Evolutionary conservation across 2,888 invertebrate species (phyloP).

Genomic region (Drosophila imparisetae): DNA sequence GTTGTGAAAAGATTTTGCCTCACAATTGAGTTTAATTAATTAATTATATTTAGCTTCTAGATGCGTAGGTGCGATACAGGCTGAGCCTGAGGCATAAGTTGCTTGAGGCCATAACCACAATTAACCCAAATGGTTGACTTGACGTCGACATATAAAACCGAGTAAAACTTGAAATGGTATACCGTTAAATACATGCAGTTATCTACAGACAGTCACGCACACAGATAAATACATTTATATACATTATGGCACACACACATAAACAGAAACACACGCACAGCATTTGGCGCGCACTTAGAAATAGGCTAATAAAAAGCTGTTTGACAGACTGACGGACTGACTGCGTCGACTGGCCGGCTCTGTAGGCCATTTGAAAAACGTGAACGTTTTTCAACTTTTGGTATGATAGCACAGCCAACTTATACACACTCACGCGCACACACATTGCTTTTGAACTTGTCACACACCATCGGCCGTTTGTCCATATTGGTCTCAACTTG

Average conservation of each 20-base stretch:
- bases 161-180: slow-evolving; percentile 63
- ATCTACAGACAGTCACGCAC: slow-evolving; percentile 40
- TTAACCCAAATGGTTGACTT: slow-evolving; percentile 48
- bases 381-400: slow-evolving; percentile 43
- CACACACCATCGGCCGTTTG: slow-evolving; percentile 66
- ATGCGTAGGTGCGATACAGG: slow-evolving; percentile 50
- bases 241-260: slow-evolving; percentile 11
- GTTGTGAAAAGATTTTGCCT: background rate
- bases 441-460: slow-evolving; percentile 67
- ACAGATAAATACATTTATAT: slow-evolving; percentile 12
- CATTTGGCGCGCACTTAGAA: slow-evolving; percentile 50
- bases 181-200: slow-evolving; percentile 76
- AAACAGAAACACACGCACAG: slow-evolving; percentile 24
- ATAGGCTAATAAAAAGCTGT: slow-evolving; percentile 73
- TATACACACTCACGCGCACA: slow-evolving; percentile 32
- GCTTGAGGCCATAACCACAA: slow-evolving; percentile 33
- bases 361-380: slow-evolving; percentile 60
- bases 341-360: slow-evolving; percentile 62
- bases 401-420: slow-evolving; percentile 34
- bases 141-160: slow-evolving; percentile 44
- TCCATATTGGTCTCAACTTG: slow-evolving; percentile 72
- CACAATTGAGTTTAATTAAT: background rate
- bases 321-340: slow-evolving; percentile 52
- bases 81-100: slow-evolving; percentile 9
- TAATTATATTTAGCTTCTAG: slow-evolving; percentile 1